Evolutionary conservation across 1,140 invertebrate species (phyloP).

Genomic region (Oscheius sp.): DNA sequence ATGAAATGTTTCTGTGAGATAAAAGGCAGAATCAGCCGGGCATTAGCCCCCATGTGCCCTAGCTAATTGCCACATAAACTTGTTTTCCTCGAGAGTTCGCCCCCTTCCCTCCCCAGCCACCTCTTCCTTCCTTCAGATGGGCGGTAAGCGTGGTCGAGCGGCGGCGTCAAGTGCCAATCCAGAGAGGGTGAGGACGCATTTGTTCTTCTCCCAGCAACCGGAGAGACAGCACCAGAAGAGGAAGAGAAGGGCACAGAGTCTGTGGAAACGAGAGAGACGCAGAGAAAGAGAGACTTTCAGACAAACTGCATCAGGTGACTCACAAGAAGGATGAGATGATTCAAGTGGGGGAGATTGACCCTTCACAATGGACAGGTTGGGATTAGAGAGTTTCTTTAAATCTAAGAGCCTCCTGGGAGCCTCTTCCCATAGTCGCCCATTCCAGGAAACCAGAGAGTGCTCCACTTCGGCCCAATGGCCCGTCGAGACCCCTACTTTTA

Average conservation of each 20-base stretch:
- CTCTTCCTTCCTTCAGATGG: too few species aligned
- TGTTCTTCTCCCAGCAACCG: constrained; percentile 56
- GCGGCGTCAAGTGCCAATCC: constrained; percentile 42
- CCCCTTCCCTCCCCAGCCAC: too few species aligned
- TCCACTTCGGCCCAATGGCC: constrained; percentile 61
- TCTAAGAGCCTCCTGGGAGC: too few species aligned
- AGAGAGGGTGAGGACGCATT: constrained; percentile 57
- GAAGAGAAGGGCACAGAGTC: constrained; percentile 58
- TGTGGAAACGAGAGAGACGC: constrained; percentile 26
- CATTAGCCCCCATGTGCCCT: too few species aligned
- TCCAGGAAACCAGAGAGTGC: constrained; percentile 56
- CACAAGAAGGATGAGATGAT: constrained; percentile 62
- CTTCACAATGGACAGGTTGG: constrained; percentile 37
- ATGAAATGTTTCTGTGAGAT: too few species aligned
- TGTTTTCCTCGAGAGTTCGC: too few species aligned
- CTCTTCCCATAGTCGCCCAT: background rate
- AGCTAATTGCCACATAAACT: too few species aligned
- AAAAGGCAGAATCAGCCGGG: too few species aligned
- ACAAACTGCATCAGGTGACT: constrained; percentile 56
- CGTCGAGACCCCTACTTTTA: constrained; percentile 61
- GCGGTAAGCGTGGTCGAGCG: constrained; percentile 50
- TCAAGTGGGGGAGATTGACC: constrained; percentile 57
- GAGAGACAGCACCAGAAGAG: constrained; percentile 53
- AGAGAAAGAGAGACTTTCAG: constrained; percentile 40
- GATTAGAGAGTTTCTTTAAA: background rate